These are phyloP conservation scores for Uropsilus gracilis DNA, from an alignment of 2,113 vertebrate species.

Conservation along the genomic window DNA sequence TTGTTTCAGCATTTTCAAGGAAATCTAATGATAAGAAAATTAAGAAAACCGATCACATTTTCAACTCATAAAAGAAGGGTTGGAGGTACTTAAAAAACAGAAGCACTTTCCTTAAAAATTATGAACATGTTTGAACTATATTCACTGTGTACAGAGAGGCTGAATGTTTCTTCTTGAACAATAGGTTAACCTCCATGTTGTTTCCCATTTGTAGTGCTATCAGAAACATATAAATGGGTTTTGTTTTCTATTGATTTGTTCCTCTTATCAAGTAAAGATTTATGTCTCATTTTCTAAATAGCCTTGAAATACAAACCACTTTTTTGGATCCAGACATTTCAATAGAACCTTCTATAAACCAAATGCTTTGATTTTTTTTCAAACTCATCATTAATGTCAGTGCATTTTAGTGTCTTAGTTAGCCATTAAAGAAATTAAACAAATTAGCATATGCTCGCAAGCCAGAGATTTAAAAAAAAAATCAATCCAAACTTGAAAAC, in stretches of 20 bases:
- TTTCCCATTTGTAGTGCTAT: conserved; percentile 12
- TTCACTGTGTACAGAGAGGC: background rate
- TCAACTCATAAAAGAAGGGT: conserved; percentile 58
- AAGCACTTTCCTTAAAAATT: conserved; percentile 57
- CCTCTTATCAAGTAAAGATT: conserved; percentile 67
- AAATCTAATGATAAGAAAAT: conserved; percentile 62
- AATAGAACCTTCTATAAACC: conserved; percentile 23
- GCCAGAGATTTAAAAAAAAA: background rate
- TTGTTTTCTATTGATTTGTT: conserved; percentile 62
- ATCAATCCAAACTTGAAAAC: conserved; percentile 44
- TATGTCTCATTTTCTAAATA: conserved; percentile 45
- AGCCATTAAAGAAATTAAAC: conserved; percentile 53
- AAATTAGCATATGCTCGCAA: conserved; percentile 54
- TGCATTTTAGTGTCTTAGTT: conserved; percentile 29
- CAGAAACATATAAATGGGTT: conserved; percentile 54
- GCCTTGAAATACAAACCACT: conserved; percentile 49
- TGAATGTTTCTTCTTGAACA: conserved; percentile 48
- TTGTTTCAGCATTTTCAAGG: conserved; percentile 59
- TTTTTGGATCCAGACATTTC: conserved; percentile 55
- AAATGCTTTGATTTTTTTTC: conserved; percentile 61
- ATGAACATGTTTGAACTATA: conserved; percentile 56
- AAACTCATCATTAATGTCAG: conserved; percentile 19
- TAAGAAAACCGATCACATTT: conserved; percentile 65
- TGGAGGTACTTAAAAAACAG: conserved; percentile 71
- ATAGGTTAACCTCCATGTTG: background rate